These are phyloP conservation scores for Phaethon lepturus DNA, from an alignment of 2,113 vertebrate species.

Conservation along the genomic window DNA sequence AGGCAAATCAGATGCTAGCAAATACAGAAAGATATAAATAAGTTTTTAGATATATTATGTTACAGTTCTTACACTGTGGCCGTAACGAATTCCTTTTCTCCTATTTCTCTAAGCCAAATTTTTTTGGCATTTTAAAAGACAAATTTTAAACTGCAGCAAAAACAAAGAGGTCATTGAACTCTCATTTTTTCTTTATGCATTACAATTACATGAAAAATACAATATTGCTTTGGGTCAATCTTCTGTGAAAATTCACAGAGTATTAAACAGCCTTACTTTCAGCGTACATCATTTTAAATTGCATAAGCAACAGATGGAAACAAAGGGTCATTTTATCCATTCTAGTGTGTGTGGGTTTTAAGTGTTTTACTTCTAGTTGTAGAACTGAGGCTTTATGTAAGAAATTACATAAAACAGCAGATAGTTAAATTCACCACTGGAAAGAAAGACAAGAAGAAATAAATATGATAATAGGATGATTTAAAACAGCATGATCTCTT, in stretches of 20 bases:
- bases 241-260: constrained; percentile 8
- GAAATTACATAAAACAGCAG: constrained; percentile 37
- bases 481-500: constrained; percentile 48
- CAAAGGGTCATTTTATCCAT: constrained; percentile 26
- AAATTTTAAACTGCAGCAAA: neutral
- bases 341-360: neutral
- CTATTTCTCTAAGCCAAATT: neutral
- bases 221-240: neutral
- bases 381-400: neutral
- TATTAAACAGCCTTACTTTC: constrained; percentile 36
- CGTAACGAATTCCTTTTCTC: neutral
- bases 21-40: neutral
- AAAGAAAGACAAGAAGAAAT: constrained; percentile 19
- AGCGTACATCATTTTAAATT: neutral
- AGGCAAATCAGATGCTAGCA: neutral
- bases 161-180: constrained; percentile 3
- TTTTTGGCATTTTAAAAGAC: neutral
- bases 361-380: constrained; percentile 2
- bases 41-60: neutral
- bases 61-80: neutral
- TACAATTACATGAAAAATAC: constrained; percentile 1
- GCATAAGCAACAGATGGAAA: constrained; percentile 7
- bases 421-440: constrained; percentile 31
- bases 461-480: constrained; percentile 41
- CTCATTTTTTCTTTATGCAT: neutral